Evolutionary conservation across 2,797 vertebrate genomes (phyloP), one percentile per base, ranked within the genome.

Genomic region (Amblyopsis hoosieri): DNA sequence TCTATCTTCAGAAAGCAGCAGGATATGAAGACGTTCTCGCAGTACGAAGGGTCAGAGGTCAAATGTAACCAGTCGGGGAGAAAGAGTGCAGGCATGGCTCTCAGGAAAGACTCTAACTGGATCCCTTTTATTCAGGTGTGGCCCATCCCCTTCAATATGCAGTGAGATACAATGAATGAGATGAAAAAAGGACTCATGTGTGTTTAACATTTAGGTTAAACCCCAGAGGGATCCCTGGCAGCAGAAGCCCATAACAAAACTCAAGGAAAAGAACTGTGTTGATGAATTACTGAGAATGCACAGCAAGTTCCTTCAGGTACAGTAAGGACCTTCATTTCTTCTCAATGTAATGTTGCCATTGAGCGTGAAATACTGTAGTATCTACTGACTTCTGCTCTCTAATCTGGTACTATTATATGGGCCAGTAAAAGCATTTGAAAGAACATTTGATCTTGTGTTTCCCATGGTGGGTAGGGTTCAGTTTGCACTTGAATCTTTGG

Each of bases 141-240:
- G 37, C 37, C 37, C 4, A 42, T 42, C 9, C 7, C 37, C 37
- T 9, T 42, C 9, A 9, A 42, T 42, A 42, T 42, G 37, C 37
- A 42, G 37, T 42, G 2, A 42, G 2, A 42, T 42, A 42, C 7
- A 42, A 42, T 42, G 2, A 42, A 42, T 42, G 9, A 42, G 9
- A 42, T 42, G 37, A 42, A 42, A 10, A 42, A 7, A 42, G 37
- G 10, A 69, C 4, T 42, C 5, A 49, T 15, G 45, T 2, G 5
- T 13, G 60, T 59, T 12, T 56, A 19, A 65, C 46, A 5, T 66
- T 63, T n/a, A 93, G 88, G 87, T 93, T 71, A 95, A 92, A 68
- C 89, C 92, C 66, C 90, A 84, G 79, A 74, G n/a, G 65, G 91
- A 95, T 80, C 91, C 82, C 1, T 94, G 92, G 87, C 89, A 93